These are phyloP conservation scores for Beroe forskalii DNA, from an alignment of 37 sponge, comb jelly and placozoan species.

Conservation along the genomic window DNA sequence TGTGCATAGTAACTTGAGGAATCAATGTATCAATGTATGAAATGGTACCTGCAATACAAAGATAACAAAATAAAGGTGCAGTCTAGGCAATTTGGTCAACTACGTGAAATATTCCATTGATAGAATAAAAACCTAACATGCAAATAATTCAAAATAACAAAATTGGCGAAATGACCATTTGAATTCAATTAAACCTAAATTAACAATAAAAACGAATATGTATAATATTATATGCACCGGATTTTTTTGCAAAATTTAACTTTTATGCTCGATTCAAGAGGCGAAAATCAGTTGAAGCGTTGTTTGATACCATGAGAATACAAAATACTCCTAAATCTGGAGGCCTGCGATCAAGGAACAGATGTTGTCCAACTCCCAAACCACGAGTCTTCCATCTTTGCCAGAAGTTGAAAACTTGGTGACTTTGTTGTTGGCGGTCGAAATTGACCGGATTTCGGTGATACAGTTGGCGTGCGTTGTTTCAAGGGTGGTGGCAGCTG, in stretches of 20 bases:
- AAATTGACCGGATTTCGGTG: slow-evolving; percentile 70
- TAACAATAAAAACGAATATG: no score
- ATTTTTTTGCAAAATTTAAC: no score
- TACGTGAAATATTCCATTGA: no score
- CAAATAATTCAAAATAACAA: not conserved
- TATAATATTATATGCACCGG: no score
- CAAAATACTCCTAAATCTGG: slow-evolving; percentile 31
- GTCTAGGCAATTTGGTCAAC: no score
- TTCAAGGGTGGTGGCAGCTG: slow-evolving; percentile 71
- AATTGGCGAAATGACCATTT: no score
- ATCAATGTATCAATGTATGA: not conserved
- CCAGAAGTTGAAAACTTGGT: slow-evolving; percentile 89
- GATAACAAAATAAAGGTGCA: no score
- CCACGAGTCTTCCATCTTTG: slow-evolving; percentile 87
- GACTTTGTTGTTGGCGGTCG: slow-evolving; percentile 55
- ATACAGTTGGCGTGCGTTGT: slow-evolving; percentile 95
- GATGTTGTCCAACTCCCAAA: slow-evolving; percentile 73
- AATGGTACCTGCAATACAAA: not conserved
- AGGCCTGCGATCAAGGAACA: slow-evolving; percentile 10
- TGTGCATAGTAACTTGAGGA: not conserved
- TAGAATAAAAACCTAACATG: no score
- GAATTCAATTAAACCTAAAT: no score
- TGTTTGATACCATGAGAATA: no score
- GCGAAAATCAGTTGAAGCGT: no score
- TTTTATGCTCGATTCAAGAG: no score